Evolutionary conservation across 2,888 invertebrate genomes (phyloP).

Genomic region (Pachliopta kotzebuea): DNA sequence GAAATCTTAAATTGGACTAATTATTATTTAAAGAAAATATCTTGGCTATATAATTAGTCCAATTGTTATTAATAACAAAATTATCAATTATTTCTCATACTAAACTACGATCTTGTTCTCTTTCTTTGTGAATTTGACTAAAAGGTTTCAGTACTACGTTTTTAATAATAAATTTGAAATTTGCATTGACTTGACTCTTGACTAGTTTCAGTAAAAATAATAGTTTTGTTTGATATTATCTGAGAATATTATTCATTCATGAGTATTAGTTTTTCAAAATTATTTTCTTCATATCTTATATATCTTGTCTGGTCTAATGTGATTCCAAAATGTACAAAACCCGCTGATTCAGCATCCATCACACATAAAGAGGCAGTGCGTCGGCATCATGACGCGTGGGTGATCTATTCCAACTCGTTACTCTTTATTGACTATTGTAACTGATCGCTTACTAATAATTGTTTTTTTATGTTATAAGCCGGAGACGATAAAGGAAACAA

Average conservation of each 20-base stretch:
- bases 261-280: not conserved
- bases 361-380: not conserved
- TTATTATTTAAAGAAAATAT: no score
- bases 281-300: not conserved
- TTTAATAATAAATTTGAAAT: no score
- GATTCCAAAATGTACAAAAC: not conserved
- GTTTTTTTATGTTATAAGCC: conserved; percentile 22
- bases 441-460: conserved; percentile 26
- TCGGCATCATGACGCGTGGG: conserved; percentile 22
- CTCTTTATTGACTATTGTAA: conserved; percentile 30
- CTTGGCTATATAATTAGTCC: no score
- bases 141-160: no score
- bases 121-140: not conserved
- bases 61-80: no score
- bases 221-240: not conserved
- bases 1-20: no score
- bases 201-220: no score
- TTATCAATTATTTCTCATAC: no score
- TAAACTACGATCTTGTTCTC: no score
- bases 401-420: conserved; percentile 29
- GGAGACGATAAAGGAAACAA: conserved; percentile 18
- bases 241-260: no score
- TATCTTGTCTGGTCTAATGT: not conserved
- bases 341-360: not conserved
- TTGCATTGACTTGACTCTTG: no score